Evolutionary conservation across 1,140 invertebrate species (phyloP), one percentile per base, ranked within the genome.

Genomic region (Anadara kagoshimensis): DNA sequence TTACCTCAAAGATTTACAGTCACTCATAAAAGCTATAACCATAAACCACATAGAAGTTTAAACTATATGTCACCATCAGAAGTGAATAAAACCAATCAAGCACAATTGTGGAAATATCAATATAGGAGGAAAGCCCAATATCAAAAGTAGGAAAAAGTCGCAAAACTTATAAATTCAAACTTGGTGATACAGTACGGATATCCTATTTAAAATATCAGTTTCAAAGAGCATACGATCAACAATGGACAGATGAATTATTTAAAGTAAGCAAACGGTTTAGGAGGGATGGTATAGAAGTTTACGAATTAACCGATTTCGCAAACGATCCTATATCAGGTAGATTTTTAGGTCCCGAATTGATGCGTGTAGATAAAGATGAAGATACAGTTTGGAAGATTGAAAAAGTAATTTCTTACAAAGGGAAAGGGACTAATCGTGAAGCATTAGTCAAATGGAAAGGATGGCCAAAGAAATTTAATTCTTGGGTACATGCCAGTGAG

Each of bases 201-300:
- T 53, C 75, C 12, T 22, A 64, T 12, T 22, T 45, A 16, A 72
- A 67, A 69, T 41, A 65, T 44, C 57, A 59, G 54, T 73, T 77
- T 36, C 51, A 73, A 51, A 58, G 54, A 54, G 69, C 58, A 53
- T 73, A 69, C 41, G 44, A 69, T 18, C 69, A 73, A 36, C 64
- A 77, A 47, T 76, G 69, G 75, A 73, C 75, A 4, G 57, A 56
- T 18, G 64, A 69, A 41, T 18, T 66, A 41, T 76, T 76, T 26
- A 76, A 69, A 59, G 61, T 76, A n/a, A 29, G 20, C 16, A 36
- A 62, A 20, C 47, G 75, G 44, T 73, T 57, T 45, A 18, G 41
- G 8, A 54, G 45, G 53, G 62, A 73, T 43, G 44, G 45, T 20
- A 73, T 76, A 16, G 59, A 51, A 8, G 54, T 69, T 26, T 76